Evolutionary conservation across 2,113 vertebrate species (phyloP).

Genomic region (Grammomys surdaster): DNA sequence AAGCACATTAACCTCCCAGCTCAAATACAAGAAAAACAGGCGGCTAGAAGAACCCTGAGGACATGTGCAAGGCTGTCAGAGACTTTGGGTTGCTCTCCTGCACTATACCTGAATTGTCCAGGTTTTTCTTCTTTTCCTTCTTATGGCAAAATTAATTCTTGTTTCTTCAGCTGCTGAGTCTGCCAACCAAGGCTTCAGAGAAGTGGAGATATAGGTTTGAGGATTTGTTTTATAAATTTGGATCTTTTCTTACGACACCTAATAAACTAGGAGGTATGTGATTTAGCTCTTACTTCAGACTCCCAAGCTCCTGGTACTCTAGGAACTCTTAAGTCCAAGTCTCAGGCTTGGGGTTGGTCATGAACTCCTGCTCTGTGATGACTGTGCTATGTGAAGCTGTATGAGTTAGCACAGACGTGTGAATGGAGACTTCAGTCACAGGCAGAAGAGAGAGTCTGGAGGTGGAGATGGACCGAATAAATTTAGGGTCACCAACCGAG

Average conservation of each 20-base stretch:
- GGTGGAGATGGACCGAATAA: not conserved
- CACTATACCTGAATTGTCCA: constrained; percentile 58
- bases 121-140: constrained; percentile 55
- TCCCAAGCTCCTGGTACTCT: not conserved
- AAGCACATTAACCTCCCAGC: constrained; percentile 47
- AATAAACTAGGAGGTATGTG: constrained; percentile 38
- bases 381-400: not conserved
- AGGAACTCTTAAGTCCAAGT: not conserved
- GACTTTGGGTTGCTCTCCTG: constrained; percentile 56
- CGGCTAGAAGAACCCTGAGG: not conserved
- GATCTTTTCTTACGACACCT: constrained; percentile 41
- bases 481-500: not conserved
- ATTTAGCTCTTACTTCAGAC: constrained; percentile 44
- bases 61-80: not conserved
- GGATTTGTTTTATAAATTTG: constrained; percentile 56
- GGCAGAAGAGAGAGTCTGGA: not conserved
- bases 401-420: not conserved
- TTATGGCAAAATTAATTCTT: constrained; percentile 65
- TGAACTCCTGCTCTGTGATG: not conserved
- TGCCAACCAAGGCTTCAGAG: constrained; percentile 61
- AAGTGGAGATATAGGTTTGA: constrained; percentile 55
- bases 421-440: constrained; percentile 5
- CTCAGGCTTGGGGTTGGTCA: not conserved
- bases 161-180: constrained; percentile 57
- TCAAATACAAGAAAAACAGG: constrained; percentile 59